A percentile compares a stretch with the other conserved stretches of the same genome.
Evolutionary conservation across 2,888 invertebrate genomes (phyloP).

Genomic region (Tenodera sinensis): DNA sequence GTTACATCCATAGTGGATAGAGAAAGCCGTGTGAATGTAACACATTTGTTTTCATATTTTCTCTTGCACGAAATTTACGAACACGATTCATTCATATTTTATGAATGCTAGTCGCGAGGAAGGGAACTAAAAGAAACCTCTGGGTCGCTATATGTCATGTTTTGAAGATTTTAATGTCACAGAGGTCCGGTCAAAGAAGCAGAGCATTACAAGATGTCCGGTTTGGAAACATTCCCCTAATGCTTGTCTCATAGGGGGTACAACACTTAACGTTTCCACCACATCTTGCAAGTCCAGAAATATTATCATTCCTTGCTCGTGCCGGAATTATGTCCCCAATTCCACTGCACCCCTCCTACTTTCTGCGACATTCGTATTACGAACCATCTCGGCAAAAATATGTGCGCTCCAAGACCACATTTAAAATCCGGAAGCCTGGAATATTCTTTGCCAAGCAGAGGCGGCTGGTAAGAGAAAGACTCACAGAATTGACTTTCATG

Average conservation of each 20-base stretch:
- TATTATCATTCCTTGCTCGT: slow-evolving; percentile 28
- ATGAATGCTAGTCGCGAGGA: no score
- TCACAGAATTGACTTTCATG: no score
- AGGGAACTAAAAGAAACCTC: not conserved
- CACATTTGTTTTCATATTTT: no score
- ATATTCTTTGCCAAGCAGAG: not conserved
- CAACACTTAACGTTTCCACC: not conserved
- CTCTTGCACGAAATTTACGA: no score
- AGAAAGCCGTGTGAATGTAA: no score
- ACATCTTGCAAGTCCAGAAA: not conserved
- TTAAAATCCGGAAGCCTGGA: slow-evolving; percentile 24
- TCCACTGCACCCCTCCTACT: not conserved
- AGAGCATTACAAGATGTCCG: not conserved
- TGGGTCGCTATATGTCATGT: not conserved
- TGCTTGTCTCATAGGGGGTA: not conserved
- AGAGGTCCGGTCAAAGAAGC: not conserved
- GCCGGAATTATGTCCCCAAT: slow-evolving; percentile 25
- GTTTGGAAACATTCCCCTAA: not conserved
- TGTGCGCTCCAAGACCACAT: slow-evolving; percentile 27
- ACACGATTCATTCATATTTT: no score
- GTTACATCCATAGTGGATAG: no score
- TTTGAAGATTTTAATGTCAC: not conserved
- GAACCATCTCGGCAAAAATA: slow-evolving; percentile 27
- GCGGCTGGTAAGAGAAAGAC: not conserved
- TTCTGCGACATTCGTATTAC: slow-evolving; percentile 15